These are phyloP conservation scores for Pocillopora grandis DNA, from an alignment of 92 coral and sea anemone species.

Conservation along the genomic window DNA sequence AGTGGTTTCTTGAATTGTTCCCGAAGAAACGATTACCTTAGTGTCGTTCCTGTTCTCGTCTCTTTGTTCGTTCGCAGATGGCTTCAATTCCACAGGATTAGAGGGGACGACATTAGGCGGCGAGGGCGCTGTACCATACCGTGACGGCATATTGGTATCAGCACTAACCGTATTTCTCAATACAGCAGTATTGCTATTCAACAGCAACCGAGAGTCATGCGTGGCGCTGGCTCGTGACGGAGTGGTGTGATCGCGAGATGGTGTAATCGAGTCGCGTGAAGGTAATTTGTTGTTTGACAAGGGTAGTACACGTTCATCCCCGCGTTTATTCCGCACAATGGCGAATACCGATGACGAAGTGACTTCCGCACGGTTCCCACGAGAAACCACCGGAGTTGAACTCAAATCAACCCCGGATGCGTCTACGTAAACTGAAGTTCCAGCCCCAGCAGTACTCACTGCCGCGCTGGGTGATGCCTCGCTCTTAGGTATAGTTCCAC, in stretches of 20 bases:
- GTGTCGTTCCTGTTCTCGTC: slow-evolving; percentile 58
- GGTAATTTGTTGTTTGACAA: slow-evolving; percentile 14
- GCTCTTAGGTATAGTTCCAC: slow-evolving; percentile 20
- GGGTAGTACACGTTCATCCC: slow-evolving; percentile 34
- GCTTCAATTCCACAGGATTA: slow-evolving; percentile 25
- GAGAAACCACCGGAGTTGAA: slow-evolving; percentile 8
- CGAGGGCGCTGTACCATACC: neutral
- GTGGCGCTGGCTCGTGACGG: neutral
- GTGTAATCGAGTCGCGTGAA: slow-evolving; percentile 16
- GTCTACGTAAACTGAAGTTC: slow-evolving; percentile 14
- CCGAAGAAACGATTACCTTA: neutral
- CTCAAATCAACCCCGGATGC: slow-evolving; percentile 18
- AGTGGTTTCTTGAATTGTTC: neutral
- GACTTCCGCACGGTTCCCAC: slow-evolving; percentile 23
- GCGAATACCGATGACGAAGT: slow-evolving; percentile 34
- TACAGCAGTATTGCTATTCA: neutral
- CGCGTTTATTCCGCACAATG: slow-evolving; percentile 26
- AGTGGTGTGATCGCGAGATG: slow-evolving; percentile 10
- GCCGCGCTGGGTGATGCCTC: slow-evolving; percentile 7
- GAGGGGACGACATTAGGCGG: slow-evolving; percentile 16
- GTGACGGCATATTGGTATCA: slow-evolving; percentile 3
- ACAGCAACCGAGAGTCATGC: neutral
- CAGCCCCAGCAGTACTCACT: neutral
- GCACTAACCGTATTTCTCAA: neutral
- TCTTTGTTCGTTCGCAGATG: slow-evolving; percentile 18